Evolutionary conservation across 2,113 vertebrate genomes (phyloP).

Genomic region (Cochlearius cochlearius): DNA sequence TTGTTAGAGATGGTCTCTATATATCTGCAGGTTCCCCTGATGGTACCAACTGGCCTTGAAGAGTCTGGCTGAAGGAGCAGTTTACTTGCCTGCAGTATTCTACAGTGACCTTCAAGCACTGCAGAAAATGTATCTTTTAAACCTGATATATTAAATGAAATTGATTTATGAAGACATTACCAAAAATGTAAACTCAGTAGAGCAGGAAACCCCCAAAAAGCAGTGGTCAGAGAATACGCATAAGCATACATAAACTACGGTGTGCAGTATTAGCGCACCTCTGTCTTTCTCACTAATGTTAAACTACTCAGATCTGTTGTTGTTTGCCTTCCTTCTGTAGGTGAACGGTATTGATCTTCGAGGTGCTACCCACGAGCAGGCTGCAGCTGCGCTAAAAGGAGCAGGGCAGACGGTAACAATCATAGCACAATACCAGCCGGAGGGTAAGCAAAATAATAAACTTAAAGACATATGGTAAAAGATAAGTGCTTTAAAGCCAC

Average conservation of each 20-base stretch:
- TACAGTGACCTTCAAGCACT: background rate
- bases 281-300: background rate
- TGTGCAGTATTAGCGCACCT: background rate
- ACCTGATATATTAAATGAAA: background rate
- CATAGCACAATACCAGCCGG: slow-evolving; percentile 93
- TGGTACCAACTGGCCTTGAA: background rate
- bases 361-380: slow-evolving; percentile 93
- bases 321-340: slow-evolving; percentile 58
- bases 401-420: slow-evolving; percentile 95
- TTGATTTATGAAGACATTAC: background rate
- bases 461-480: background rate
- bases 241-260: background rate
- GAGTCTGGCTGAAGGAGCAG: background rate
- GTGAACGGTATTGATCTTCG: slow-evolving; percentile 95
- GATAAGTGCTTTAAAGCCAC: background rate
- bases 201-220: background rate
- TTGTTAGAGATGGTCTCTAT: background rate
- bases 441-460: slow-evolving; percentile 81
- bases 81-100: background rate
- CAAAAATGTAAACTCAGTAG: background rate
- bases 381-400: slow-evolving; percentile 91
- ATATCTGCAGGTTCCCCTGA: background rate
- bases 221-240: background rate
- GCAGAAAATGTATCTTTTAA: background rate
- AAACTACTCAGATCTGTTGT: background rate